Evolutionary conservation across 2,113 vertebrate species (phyloP), one percentile per base, ranked within the genome.

Genomic region (Spheniscus mendiculus): DNA sequence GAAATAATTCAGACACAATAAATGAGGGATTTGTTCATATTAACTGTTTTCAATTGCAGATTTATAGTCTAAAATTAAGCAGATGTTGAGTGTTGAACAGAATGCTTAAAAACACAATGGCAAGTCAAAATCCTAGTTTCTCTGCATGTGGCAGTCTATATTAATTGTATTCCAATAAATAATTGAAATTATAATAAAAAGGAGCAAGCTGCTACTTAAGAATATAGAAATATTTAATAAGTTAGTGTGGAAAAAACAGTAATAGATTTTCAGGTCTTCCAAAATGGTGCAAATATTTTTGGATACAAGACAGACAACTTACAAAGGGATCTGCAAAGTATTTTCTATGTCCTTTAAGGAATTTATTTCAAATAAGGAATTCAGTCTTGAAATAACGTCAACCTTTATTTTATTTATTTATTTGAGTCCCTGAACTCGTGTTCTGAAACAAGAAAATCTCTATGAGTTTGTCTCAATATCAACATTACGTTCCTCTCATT

Each of bases 51-150:
- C 77, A 87, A 34, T 23, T 76, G 52, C 70, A 94, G 72, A 95
- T 91, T 95, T 93, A 91, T 59, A 78, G 70, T 38, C 65, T 84
- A 89, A 89, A 94, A 94, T 96, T 92, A 96, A 77, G 86, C 63
- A 94, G 90, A 95, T 79, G 69, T 76, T 89, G 44, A 94, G 34
- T 80, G 53, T 36, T 77, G 50, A 90, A 88, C 56, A 93, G 56
- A 93, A 88, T n/a, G 44, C 77, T 92, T 94, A 91, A 95, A 93
- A 94, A 76, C 58, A 95, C 70, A 95, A 78, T 61, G 44, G 66
- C 83, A 89, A 94, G 34, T 92, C 80, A 82, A 88, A 96, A 90
- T 81, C 55, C 23, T 73, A 56, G 55, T 82, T 89, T 92, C 50
- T 71, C 58, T 87, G n/a, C 27, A 67, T 78, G 79, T 62, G 45